Evolutionary conservation across 2,888 invertebrate species (phyloP).

Genomic region (Meliscaeva auricollis): DNA sequence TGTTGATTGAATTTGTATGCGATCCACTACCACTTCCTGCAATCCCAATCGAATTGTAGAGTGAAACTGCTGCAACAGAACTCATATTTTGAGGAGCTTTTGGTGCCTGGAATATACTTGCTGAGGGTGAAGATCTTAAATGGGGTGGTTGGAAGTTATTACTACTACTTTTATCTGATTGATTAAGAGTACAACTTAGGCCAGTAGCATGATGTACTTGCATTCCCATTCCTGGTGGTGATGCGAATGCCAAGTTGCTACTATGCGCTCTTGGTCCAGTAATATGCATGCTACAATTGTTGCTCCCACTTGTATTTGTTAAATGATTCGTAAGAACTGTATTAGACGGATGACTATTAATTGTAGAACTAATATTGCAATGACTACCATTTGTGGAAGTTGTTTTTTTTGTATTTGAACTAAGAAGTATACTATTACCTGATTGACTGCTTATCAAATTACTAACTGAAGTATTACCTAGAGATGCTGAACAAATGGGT

Average conservation of each 20-base stretch:
- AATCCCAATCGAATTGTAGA: constrained; percentile 88
- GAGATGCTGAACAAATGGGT: constrained; percentile 77
- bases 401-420: constrained; percentile 82
- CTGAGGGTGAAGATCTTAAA: constrained; percentile 88
- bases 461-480: constrained; percentile 79
- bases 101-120: constrained; percentile 93
- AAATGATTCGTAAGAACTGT: constrained; percentile 57
- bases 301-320: constrained; percentile 54
- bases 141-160: constrained; percentile 87
- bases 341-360: constrained; percentile 74
- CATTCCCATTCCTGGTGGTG: constrained; percentile 85
- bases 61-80: constrained; percentile 86
- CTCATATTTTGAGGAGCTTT: constrained; percentile 89
- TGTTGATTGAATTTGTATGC: constrained; percentile 81
- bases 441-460: constrained; percentile 82
- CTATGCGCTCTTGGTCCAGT: constrained; percentile 87
- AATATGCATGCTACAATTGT: constrained; percentile 77
- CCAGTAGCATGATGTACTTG: constrained; percentile 85
- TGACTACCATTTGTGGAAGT: constrained; percentile 83
- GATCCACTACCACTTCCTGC: constrained; percentile 80
- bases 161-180: constrained; percentile 83
- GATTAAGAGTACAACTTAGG: constrained; percentile 79
- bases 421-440: constrained; percentile 84
- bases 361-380: constrained; percentile 78
- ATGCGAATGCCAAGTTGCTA: constrained; percentile 84